A percentile compares a stretch with the other conserved stretches of the same genome.
phyloP scores from a whole-genome alignment of 2,797 vertebrate species.

The Pseudochirops cupreus region DNA sequence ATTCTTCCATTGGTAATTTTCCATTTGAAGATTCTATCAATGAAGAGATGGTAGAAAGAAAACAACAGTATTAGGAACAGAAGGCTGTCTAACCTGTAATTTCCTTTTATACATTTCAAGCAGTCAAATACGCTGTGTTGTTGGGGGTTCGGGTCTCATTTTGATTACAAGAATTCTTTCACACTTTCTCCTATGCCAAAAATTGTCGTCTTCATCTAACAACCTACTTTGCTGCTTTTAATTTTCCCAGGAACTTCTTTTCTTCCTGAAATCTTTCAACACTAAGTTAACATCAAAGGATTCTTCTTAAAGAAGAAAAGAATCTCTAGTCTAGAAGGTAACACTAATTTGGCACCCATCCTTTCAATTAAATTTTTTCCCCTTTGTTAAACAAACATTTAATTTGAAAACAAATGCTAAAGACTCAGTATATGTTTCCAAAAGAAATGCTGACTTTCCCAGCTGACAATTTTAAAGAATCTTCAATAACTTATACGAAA shows the following conservation, averaged over 20 bases:
- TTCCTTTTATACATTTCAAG: accelerated
- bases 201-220: accelerated
- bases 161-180: neutral
- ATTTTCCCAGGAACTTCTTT: neutral
- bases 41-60: accelerated
- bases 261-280: neutral
- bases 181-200: neutral
- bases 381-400: neutral
- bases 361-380: neutral
- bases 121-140: accelerated
- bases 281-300: no score
- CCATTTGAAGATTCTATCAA: neutral
- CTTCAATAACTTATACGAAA: neutral
- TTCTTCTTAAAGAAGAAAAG: neutral
- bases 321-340: no score
- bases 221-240: neutral
- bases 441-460: slow-evolving; percentile 51
- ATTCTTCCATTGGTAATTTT: accelerated
- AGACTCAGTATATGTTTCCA: neutral
- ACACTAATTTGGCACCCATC: neutral
- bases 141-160: neutral
- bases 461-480: slow-evolving; percentile 15
- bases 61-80: neutral
- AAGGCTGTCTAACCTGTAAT: accelerated
- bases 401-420: neutral